phyloP scores from a whole-genome alignment of 1,140 invertebrate genomes.

The Diprion similis region DNA sequence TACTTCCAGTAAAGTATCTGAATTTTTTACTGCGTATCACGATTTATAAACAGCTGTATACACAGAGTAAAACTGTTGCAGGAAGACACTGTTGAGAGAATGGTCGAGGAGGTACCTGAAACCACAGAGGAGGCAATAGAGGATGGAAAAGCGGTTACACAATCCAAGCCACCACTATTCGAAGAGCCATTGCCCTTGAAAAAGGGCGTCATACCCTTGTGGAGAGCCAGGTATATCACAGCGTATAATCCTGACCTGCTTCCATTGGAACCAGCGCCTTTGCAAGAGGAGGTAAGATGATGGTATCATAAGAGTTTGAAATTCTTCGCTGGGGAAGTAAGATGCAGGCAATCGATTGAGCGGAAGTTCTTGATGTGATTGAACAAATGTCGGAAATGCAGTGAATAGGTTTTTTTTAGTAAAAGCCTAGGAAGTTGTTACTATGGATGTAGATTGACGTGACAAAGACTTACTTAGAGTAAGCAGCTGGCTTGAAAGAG shows the following conservation, averaged over 20 bases:
- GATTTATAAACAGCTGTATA: not conserved
- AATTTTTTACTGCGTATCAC: not conserved
- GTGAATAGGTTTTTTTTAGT: not conserved
- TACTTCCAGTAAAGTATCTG: too few species aligned
- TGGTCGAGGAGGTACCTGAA: constrained; percentile 12
- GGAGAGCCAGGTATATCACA: constrained; percentile 70
- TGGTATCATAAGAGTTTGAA: not conserved
- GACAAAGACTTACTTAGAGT: not conserved
- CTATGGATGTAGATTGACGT: not conserved
- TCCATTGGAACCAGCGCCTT: constrained; percentile 69
- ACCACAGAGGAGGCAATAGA: not conserved
- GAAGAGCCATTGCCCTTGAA: constrained; percentile 24
- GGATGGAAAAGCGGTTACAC: not conserved
- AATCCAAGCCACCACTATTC: not conserved
- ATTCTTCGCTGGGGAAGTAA: constrained; percentile 8
- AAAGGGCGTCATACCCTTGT: constrained; percentile 57
- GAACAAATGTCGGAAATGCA: not conserved
- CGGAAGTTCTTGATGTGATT: constrained; percentile 31
- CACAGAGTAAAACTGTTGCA: constrained; percentile 6
- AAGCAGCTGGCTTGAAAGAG: too few species aligned
- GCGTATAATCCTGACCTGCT: constrained; percentile 70
- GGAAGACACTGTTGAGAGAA: not conserved
- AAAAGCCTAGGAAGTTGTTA: not conserved
- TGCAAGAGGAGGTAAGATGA: constrained; percentile 51
- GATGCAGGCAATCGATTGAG: constrained; percentile 24